These are phyloP conservation scores for Corythaixoides concolor DNA, from an alignment of 2,113 vertebrate species.

Conservation along the genomic window DNA sequence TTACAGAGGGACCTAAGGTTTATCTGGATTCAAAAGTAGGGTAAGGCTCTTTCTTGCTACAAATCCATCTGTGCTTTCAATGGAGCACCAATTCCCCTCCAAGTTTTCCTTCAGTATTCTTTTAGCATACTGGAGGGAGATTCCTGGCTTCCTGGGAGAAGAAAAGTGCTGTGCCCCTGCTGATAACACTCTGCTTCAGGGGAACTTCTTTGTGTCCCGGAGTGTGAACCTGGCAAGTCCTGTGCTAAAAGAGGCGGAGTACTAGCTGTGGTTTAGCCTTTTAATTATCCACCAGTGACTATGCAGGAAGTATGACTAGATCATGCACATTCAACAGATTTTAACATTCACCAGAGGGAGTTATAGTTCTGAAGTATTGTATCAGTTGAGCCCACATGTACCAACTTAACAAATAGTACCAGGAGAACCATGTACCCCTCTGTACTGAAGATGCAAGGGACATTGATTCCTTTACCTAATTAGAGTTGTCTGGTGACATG, in stretches of 20 bases:
- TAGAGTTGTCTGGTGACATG: neutral
- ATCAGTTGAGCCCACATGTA: neutral
- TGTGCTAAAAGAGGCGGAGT: neutral
- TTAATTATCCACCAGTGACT: neutral
- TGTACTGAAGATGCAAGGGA: neutral
- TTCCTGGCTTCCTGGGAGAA: neutral
- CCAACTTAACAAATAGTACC: neutral
- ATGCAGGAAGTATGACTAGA: neutral
- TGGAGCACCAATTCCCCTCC: neutral
- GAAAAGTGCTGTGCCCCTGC: neutral
- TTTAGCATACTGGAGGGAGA: neutral
- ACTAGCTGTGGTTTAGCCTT: neutral
- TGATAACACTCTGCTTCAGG: neutral
- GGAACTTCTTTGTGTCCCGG: neutral
- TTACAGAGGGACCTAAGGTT: neutral
- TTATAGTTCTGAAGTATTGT: neutral
- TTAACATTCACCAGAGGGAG: neutral
- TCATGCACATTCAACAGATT: neutral
- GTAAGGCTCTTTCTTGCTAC: neutral
- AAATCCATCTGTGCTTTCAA: neutral
- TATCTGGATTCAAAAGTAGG: neutral
- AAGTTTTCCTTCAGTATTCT: neutral
- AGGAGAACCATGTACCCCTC: neutral
- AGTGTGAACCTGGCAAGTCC: rapidly evolving
- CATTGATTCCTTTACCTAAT: neutral